phyloP scores from a whole-genome alignment of 2,888 invertebrate species.

The Ichneumoninae sp. region DNA sequence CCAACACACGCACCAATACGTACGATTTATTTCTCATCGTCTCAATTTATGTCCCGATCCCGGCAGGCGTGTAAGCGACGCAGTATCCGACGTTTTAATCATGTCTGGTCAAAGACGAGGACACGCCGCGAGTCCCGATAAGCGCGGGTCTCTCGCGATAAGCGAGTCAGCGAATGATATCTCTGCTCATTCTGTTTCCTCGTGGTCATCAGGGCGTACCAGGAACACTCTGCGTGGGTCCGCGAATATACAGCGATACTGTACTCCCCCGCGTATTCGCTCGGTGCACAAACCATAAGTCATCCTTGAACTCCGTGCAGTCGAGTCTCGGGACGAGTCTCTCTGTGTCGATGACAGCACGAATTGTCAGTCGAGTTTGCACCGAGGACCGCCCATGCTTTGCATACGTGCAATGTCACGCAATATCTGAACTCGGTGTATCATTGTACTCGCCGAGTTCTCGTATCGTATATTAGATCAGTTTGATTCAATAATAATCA shows the following conservation, averaged over 20 bases:
- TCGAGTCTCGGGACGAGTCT: slow-evolving; percentile 43
- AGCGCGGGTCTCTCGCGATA: slow-evolving; percentile 50
- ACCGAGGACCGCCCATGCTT: slow-evolving; percentile 75
- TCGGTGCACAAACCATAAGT: slow-evolving; percentile 42
- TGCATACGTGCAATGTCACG: slow-evolving; percentile 66
- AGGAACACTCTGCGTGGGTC: slow-evolving; percentile 56
- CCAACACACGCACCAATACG: not conserved
- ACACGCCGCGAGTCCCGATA: slow-evolving; percentile 58
- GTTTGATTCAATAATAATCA: slow-evolving; percentile 5
- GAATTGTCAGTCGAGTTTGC: slow-evolving; percentile 76
- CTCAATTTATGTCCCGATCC: slow-evolving; percentile 55
- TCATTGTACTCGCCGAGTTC: not conserved
- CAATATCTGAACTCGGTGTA: slow-evolving; percentile 29
- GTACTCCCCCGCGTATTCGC: slow-evolving; percentile 55
- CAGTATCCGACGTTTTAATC: slow-evolving; percentile 54
- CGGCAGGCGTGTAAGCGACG: not conserved
- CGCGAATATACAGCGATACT: slow-evolving; percentile 35
- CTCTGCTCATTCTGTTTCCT: slow-evolving; percentile 30
- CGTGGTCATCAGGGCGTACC: slow-evolving; percentile 30
- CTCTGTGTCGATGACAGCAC: slow-evolving; percentile 78
- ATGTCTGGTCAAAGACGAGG: slow-evolving; percentile 39
- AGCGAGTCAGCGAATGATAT: slow-evolving; percentile 46
- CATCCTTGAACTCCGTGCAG: slow-evolving; percentile 51
- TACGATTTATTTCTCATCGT: slow-evolving; percentile 23
- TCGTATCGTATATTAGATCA: slow-evolving; percentile 6